These are phyloP conservation scores for Cyrtonyx montezumae DNA, from an alignment of 2,113 vertebrate species.

Conservation along the genomic window DNA sequence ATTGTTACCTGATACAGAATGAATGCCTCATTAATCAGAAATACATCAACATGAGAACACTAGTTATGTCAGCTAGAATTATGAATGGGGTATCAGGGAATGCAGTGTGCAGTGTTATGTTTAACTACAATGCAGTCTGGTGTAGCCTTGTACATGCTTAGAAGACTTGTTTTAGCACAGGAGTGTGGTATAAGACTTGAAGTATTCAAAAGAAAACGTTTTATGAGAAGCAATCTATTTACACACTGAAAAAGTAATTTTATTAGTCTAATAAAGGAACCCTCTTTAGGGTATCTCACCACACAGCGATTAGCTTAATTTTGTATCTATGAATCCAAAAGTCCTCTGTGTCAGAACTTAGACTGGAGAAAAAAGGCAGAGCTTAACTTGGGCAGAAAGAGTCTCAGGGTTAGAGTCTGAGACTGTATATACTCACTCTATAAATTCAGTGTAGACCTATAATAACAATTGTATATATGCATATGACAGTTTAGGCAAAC, in stretches of 20 bases:
- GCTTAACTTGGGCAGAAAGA: background rate
- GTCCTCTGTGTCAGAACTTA: background rate
- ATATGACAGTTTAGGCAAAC: background rate
- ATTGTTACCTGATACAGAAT: conserved; percentile 68
- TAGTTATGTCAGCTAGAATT: conserved; percentile 40
- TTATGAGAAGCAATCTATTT: background rate
- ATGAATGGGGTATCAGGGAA: conserved; percentile 5
- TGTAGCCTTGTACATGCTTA: background rate
- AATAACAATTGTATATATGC: background rate
- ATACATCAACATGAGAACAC: conserved; percentile 30
- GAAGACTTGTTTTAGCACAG: background rate
- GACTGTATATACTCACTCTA: background rate
- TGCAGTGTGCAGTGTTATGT: background rate
- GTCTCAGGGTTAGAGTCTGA: background rate
- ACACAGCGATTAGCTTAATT: background rate
- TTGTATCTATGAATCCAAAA: background rate
- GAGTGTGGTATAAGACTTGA: background rate
- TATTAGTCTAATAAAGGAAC: background rate
- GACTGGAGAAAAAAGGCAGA: background rate
- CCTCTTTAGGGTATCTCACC: background rate
- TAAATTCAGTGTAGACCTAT: background rate
- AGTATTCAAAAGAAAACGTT: background rate
- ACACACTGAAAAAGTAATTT: background rate
- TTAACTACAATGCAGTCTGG: background rate
- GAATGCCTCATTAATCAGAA: conserved; percentile 72